Evolutionary conservation across 2,888 invertebrate species (phyloP), one percentile per base, ranked within the genome.

Genomic region (Drosophila phalerata): DNA sequence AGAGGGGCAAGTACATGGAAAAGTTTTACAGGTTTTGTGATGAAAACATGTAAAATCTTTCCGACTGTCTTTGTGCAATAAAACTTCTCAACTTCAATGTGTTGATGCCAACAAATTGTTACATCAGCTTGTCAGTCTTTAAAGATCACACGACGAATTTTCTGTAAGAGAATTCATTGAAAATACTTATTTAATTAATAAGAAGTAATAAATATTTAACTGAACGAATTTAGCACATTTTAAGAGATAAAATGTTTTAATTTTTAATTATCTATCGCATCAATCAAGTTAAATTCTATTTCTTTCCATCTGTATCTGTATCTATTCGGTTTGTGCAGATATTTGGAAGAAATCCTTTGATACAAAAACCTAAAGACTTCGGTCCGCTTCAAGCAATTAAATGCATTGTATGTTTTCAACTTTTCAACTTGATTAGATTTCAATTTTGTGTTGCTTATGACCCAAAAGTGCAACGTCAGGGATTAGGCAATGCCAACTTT

Each of bases 371-470:
- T 48, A 38, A 32, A 65, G 45, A 53, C 56, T 43, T 64, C 42
- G 68, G 64, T 60, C 51, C 56, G 64, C 34, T 73, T 57, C 66
- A 48, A 77, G 66, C 77, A 82, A 85, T 85, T 77, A 82, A 71
- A 74, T 55, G 62, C 77, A 82, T 69, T 82, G 74, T 75, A 55
- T 47, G 62, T 63, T n/a, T n/a, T n/a, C n/a, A n/a, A n/a, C 65
- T 66, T 77, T 81, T 81, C 66, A 69, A 53, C 75, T 77, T 69
- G 77, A 79, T 77, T 79, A 69, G 69, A 75, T 65, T 72, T 82
- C 40, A 81, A 77, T 79, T 67, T 42, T 56, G 56, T 40, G 22
- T 37, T 66, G 62, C 57, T 49, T 47, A 37, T 67, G 25, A 53
- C 53, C 60, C 48, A 63, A 68, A 78, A 69, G 52, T 52, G 34